Base-by-base conservation (phyloP, 2,888 invertebrate species). In the Pseudolycoriella hygida region DNA sequence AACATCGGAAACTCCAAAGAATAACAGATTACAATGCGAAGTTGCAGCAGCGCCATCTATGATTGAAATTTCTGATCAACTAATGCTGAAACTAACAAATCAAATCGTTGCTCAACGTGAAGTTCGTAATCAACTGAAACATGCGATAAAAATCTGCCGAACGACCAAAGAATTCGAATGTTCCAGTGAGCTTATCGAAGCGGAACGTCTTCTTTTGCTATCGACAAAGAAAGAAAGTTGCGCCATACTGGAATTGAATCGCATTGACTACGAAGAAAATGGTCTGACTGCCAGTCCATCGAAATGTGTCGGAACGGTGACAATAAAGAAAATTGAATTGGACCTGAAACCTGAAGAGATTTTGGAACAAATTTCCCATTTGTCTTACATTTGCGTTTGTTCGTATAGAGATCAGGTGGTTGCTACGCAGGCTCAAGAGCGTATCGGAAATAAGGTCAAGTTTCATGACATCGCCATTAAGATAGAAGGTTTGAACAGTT, bases 151-250 rank as follows among this genome's bases (percentile, higher is more conserved):
- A 14, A 56, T 68, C 17, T 72, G 72, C 47, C 60, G 62, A 2
- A 60, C 60, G 20, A 57, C 62, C 50, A 68, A 67, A 8, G 66
- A 68, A 49, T 62, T 71, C 48, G 58, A 61, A 43, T 58, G 57
- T 11, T 67, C 70, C n/a, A 51, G 57, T 0, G 70, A 70, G 54
- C 66, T 69, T 56, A 61, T 71, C 1, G 71, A 71, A 50, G 70
- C 68, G 0, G 70, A 72, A 51, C 60, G 69, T 2, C 56, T 69
- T 17, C 50, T 71, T 8, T 52, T 71, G 2, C 55, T 66, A 47
- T 65, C 69, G 4, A 51, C 57, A 2, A 46, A 65, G 15, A 55
- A 56, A 25, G 53, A 50, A 37, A 38, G 39, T 1, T 30, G 45
- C 3, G 46, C 46, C 12, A 43, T 42, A 14, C 31, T 47, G 2